Evolutionary conservation across 2,797 vertebrate species (phyloP).

Genomic region (Agapornis canus): DNA sequence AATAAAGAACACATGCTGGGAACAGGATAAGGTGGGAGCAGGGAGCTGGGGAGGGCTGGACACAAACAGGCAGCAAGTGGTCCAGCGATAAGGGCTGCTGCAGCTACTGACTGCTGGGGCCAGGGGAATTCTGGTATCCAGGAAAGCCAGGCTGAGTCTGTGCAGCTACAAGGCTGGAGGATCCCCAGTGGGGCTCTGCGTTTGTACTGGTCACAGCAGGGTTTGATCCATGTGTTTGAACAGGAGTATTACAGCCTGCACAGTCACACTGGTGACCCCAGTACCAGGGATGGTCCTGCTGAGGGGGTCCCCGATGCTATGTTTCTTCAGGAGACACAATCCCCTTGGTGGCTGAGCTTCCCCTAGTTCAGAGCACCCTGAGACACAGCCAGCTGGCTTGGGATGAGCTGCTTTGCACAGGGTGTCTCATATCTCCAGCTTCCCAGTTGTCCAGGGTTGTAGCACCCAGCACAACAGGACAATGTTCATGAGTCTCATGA

Average conservation of each 20-base stretch:
- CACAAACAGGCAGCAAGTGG: background rate
- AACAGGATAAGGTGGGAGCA: slow-evolving; percentile 50
- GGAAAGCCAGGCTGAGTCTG: background rate
- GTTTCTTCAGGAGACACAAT: background rate
- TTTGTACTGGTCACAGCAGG: background rate
- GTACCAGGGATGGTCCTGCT: background rate
- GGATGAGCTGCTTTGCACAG: background rate
- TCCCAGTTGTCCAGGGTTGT: background rate
- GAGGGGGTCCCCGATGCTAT: background rate
- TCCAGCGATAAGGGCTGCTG: background rate
- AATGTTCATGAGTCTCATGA: background rate
- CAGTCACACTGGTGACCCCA: background rate
- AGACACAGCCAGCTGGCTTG: background rate
- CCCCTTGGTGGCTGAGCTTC: background rate
- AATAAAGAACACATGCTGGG: background rate
- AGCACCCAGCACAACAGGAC: background rate
- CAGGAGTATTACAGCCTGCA: background rate
- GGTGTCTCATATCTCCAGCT: background rate
- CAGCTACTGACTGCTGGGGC: background rate
- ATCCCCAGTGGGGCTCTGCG: rapidly evolving
- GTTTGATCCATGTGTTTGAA: background rate
- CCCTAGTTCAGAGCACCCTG: background rate
- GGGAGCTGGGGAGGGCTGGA: background rate
- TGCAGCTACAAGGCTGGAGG: background rate
- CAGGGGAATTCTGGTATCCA: background rate